These are phyloP conservation scores for Molothrus aeneus DNA, from an alignment of 2,797 vertebrate species.

Conservation along the genomic window DNA sequence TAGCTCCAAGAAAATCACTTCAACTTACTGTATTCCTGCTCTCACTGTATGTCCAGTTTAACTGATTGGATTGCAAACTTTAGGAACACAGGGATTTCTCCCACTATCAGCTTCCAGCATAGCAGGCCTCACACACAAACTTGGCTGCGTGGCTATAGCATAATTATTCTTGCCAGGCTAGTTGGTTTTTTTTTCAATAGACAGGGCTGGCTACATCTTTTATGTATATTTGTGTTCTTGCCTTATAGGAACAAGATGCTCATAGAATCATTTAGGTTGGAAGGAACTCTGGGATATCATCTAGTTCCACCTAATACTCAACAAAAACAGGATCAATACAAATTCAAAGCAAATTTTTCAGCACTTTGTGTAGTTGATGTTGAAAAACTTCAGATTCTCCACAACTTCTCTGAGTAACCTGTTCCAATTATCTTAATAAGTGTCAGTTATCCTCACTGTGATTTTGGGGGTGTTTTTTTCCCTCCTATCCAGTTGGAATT, in stretches of 20 bases:
- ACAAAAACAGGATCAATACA: neutral
- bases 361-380: neutral
- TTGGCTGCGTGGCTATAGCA: neutral
- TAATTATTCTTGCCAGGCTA: neutral
- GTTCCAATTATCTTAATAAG: neutral
- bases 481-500: neutral
- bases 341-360: neutral
- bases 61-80: neutral
- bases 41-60: neutral
- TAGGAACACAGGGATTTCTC: neutral
- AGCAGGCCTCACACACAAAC: neutral
- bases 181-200: neutral
- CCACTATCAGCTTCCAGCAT: neutral
- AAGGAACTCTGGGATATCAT: neutral
- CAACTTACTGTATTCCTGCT: neutral
- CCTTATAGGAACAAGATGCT: neutral
- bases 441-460: neutral
- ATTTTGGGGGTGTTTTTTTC: neutral
- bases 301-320: neutral
- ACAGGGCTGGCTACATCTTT: neutral
- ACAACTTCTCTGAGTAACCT: neutral
- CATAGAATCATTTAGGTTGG: neutral
- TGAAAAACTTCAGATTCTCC: neutral
- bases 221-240: neutral
- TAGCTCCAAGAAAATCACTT: neutral